phyloP scores from a whole-genome alignment of 1,140 invertebrate species.

The Drosophila ananassae region DNA sequence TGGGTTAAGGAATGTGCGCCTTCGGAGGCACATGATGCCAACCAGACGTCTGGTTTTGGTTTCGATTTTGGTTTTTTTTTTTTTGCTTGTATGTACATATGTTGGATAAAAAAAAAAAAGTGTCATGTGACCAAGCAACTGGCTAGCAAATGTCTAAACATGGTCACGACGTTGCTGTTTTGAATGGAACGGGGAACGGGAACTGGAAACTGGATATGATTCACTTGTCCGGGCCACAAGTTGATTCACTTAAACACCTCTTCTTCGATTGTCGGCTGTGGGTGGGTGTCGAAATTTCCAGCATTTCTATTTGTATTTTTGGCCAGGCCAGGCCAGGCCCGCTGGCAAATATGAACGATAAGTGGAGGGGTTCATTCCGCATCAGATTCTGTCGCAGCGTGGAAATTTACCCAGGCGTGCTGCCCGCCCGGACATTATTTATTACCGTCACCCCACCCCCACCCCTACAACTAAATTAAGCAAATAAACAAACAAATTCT shows the following conservation, averaged over 20 bases:
- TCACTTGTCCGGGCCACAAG: constrained; percentile 26
- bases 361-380: constrained; percentile 39
- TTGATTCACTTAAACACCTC: constrained; percentile 23
- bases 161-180: constrained; percentile 49
- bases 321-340: neutral
- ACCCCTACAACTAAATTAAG: constrained; percentile 36
- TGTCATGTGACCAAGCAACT: constrained; percentile 75
- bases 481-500: constrained; percentile 53
- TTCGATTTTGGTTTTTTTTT: constrained; percentile 40
- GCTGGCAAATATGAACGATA: constrained; percentile 44
- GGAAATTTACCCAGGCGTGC: constrained; percentile 69
- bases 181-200: neutral
- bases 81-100: neutral
- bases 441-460: constrained; percentile 21
- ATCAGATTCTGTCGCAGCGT: constrained; percentile 35
- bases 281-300: constrained; percentile 3
- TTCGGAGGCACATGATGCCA: constrained; percentile 64
- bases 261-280: neutral
- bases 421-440: constrained; percentile 23
- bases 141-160: constrained; percentile 76
- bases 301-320: constrained; percentile 21
- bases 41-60: constrained; percentile 41
- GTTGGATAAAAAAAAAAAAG: constrained; percentile 4
- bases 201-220: constrained; percentile 45
- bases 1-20: constrained; percentile 64